These are phyloP conservation scores for Bujurquina vittata DNA, from an alignment of 2,113 vertebrate genomes.

Conservation along the genomic window DNA sequence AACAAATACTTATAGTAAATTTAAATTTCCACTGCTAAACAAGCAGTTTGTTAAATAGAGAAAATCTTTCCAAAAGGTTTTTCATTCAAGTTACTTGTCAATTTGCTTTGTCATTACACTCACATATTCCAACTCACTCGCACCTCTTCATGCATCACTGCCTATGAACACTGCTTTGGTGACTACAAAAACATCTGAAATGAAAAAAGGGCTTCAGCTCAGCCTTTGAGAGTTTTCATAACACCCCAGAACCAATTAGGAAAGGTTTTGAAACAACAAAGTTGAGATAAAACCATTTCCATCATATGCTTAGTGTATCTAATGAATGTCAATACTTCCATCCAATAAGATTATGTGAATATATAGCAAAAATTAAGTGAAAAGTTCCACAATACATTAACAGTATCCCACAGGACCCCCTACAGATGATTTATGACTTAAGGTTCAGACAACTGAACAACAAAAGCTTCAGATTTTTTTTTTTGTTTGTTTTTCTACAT, in stretches of 20 bases:
- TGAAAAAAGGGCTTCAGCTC: not conserved
- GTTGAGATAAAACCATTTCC: not conserved
- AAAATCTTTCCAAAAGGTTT: not conserved
- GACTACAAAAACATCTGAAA: not conserved
- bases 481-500: not conserved
- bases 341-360: too few relatives aligned
- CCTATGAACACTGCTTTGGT: not conserved
- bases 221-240: not conserved
- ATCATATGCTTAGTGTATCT: not conserved
- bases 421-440: constrained; percentile 28
- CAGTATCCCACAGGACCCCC: not conserved
- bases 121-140: not conserved
- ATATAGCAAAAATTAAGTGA: not conserved
- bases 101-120: not conserved
- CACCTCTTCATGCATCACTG: not conserved
- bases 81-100: not conserved
- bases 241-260: not conserved
- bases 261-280: not conserved
- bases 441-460: constrained; percentile 29
- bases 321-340: not conserved
- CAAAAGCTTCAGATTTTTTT: constrained; percentile 21
- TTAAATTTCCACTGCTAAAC: not conserved
- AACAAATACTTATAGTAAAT: not conserved
- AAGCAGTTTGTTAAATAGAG: not conserved
- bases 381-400: not conserved